Base-by-base conservation (phyloP, 2,888 invertebrate genomes). In the Tubulanus polymorphus region DNA sequence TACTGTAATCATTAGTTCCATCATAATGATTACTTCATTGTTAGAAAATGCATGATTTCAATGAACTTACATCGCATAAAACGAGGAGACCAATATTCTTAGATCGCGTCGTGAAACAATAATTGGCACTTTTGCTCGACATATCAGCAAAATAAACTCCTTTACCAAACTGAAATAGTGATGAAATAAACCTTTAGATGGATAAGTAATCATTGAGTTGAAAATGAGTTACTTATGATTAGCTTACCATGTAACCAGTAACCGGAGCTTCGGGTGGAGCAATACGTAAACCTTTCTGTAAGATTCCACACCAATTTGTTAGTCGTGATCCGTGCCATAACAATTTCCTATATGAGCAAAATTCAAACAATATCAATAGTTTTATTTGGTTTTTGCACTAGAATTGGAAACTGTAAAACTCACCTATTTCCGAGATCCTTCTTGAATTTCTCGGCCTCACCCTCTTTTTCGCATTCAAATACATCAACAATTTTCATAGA, bases 81-180 rank as follows among this genome's bases (percentile, higher is more conserved):
- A 80, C 60, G 28, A 81, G 57, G 3, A 82, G 57, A 3, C 81
- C 81, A 27, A 70, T 69, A 51, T 76, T 73, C 57, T 79, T 79
- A 23, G 71, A 62, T 48, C 62, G 63, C 23, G 72, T 70, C 2
- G 81, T 71, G 65, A 75, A 81, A 57, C 81, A 81, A 64, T 82
- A 83, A 61, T 82, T 82, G 50, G 81, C 81, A 67, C 81, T 81
- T 62, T 82, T 82, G 63, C 80, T 79, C 23, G 80, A 80, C 75
- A 81, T 79, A 64, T 82, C 82, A 28, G 82, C 82, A 69, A 82
- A 82, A 62, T 82, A 82, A 3, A 82, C 74, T n/a, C 82, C 82
- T 66, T 82, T 82, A 8, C 82, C 82, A 73, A 79, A 79, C 78
- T 78, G 68, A 41, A 65, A 63, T 8, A 56, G 8, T 32, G 10